These are phyloP conservation scores for Diplolepis rosae DNA, from an alignment of 2,888 invertebrate species.

Conservation along the genomic window DNA sequence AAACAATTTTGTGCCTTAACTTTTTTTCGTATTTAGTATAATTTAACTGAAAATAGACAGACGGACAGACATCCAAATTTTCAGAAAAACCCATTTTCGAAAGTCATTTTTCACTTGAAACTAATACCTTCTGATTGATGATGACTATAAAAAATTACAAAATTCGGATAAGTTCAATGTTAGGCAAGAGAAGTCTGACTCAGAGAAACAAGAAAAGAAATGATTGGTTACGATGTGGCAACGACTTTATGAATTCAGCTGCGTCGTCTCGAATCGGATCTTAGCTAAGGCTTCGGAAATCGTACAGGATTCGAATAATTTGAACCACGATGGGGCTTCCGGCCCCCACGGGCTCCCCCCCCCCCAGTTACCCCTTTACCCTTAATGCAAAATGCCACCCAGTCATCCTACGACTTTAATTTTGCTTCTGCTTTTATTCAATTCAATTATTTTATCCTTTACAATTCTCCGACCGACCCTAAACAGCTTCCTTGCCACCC, in stretches of 20 bases:
- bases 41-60: no score
- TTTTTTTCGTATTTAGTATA: no score
- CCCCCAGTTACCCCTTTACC: constrained; percentile 24
- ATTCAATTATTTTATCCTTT: constrained; percentile 37
- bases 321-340: constrained; percentile 64
- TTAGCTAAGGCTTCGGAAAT: constrained; percentile 72
- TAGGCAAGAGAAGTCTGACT: neutral
- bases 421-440: constrained; percentile 20
- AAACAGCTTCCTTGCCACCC: constrained; percentile 11
- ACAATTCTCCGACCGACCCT: constrained; percentile 29
- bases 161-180: neutral
- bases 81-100: no score
- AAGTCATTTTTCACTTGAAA: no score
- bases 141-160: neutral
- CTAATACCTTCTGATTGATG: no score
- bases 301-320: constrained; percentile 74
- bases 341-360: constrained; percentile 45
- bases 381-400: constrained; percentile 22
- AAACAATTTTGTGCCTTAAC: no score
- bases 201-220: constrained; percentile 38
- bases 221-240: constrained; percentile 59
- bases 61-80: no score
- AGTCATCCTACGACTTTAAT: constrained; percentile 15
- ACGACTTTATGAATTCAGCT: constrained; percentile 67
- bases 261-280: constrained; percentile 63